These are phyloP conservation scores for Notothenia coriiceps DNA, from an alignment of 2,113 vertebrate species.

Conservation along the genomic window DNA sequence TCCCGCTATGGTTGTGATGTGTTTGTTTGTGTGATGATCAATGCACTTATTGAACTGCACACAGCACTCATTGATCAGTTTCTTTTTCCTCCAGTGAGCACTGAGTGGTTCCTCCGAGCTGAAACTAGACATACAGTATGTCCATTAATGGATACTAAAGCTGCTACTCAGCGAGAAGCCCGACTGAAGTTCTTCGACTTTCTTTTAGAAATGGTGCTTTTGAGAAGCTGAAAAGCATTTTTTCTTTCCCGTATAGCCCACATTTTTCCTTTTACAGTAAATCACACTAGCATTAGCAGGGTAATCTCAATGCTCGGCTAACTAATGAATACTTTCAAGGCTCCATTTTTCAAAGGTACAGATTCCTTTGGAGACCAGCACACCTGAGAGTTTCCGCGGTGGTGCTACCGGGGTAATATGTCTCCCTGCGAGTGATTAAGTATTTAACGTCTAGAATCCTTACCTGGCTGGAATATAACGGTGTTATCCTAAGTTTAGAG, in stretches of 20 bases:
- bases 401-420: slow-evolving; percentile 40
- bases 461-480: slow-evolving; percentile 40
- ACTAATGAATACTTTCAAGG: slow-evolving; percentile 72
- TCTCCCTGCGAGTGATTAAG: slow-evolving; percentile 53
- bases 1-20: slow-evolving; percentile 57
- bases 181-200: slow-evolving; percentile 9
- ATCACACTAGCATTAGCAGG: slow-evolving; percentile 43
- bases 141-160: slow-evolving; percentile 49
- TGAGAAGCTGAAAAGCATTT: slow-evolving; percentile 11
- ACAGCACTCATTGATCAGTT: slow-evolving; percentile 70
- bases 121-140: slow-evolving; percentile 31
- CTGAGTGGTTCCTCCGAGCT: slow-evolving; percentile 53
- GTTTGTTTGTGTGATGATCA: slow-evolving; percentile 77
- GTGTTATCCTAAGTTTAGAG: slow-evolving; percentile 25
- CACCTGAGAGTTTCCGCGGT: slow-evolving; percentile 63
- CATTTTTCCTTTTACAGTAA: slow-evolving; percentile 44
- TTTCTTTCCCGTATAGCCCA: slow-evolving; percentile 30
- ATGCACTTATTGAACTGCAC: slow-evolving; percentile 68
- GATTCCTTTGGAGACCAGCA: slow-evolving; percentile 62
- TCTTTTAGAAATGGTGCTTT: slow-evolving; percentile 33
- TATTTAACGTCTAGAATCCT: slow-evolving; percentile 39
- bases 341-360: slow-evolving; percentile 66
- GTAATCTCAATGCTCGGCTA: slow-evolving; percentile 63
- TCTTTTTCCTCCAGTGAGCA: slow-evolving; percentile 62
- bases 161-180: slow-evolving; percentile 28